Evolutionary conservation across 2,113 vertebrate genomes (phyloP).

Genomic region (Xenus cinereus): DNA sequence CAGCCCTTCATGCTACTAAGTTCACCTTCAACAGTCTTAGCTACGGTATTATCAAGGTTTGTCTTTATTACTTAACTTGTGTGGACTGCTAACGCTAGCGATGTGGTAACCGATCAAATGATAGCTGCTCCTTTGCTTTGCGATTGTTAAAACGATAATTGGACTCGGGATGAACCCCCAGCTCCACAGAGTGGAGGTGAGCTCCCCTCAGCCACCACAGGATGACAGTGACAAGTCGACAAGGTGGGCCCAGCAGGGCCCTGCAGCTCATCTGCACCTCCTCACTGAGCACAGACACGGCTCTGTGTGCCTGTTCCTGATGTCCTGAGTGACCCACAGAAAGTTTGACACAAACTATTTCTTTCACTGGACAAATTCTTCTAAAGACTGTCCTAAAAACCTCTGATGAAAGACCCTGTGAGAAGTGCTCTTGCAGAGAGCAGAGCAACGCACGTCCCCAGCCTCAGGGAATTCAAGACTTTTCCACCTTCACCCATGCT

Average conservation of each 20-base stretch:
- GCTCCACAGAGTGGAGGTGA: accelerated
- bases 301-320: neutral
- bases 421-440: neutral
- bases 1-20: neutral
- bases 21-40: neutral
- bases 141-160: accelerated
- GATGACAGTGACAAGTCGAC: no score
- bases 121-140: neutral
- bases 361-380: neutral
- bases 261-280: neutral
- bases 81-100: accelerated
- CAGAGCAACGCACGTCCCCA: accelerated
- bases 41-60: accelerated
- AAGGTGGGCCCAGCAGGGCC: neutral
- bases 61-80: neutral
- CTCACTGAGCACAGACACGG: neutral
- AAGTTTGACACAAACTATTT: neutral
- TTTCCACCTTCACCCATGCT: neutral
- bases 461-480: neutral
- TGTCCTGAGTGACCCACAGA: no score
- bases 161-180: accelerated
- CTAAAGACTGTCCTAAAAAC: neutral
- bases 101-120: neutral
- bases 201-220: neutral
- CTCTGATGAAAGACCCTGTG: neutral